Evolutionary conservation across 2,113 vertebrate species (phyloP), one percentile per base, ranked within the genome.

Genomic region (Albula goreensis): DNA sequence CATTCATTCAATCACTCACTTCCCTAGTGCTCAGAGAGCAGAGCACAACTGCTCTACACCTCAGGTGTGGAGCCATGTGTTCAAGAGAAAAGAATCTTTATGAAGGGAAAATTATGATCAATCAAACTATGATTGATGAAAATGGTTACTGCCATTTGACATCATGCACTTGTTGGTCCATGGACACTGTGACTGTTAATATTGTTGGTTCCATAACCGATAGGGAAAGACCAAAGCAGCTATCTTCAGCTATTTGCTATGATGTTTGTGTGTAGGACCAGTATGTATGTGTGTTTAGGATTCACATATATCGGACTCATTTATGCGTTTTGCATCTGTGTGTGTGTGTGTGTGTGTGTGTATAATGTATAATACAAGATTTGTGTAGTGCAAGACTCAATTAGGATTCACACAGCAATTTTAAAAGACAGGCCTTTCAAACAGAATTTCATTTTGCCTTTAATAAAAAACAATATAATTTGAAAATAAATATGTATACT

Each of bases 401-500:
- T 31, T 9, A 10, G n/a, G 70, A 74, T 31, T 74, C 70, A 74
- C 56, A 83, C 25, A 53, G 51, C 50, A 51, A 17, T 56, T 79
- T 84, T 50, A 88, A 85, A 86, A 74, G 87, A 85, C 80, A 84
- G 82, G 77, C 82, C 48, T 80, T 25, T 60, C 70, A 60, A 77
- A 53, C 12, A 25, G 56, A 85, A 81, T 89, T 1, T 31, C 82
- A 88, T 91, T 92, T 89, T 86, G 50, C 3, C 50, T 90, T 91
- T 91, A 91, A 91, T 88, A 90, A 89, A 91, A 92, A 92, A 89
- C 88, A 86, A 87, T 88, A 88, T 89, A 56, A 92, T 93, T 93
- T 93, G 78, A 93, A 94, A 95, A 95, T 95, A 95, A 95, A 95
- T 95, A 95, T 89, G 87, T 91, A 93, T 91, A 93, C 92, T 94